phyloP scores from a whole-genome alignment of 2,888 invertebrate genomes.

The Zhuqinia jingwanae region DNA sequence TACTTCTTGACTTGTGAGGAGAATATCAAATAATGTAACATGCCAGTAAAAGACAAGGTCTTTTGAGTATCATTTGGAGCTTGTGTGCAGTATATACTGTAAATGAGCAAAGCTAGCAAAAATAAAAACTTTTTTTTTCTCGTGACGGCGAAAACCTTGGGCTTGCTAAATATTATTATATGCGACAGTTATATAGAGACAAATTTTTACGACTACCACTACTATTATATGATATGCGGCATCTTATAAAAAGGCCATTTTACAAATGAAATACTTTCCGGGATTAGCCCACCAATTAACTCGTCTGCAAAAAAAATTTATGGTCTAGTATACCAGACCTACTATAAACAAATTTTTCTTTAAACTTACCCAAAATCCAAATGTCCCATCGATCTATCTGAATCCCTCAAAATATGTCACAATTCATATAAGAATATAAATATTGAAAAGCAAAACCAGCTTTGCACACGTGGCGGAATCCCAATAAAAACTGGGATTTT shows the following conservation, averaged over 20 bases:
- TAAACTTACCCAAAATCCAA: conserved; percentile 72
- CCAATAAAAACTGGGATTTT: neutral
- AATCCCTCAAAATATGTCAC: conserved; percentile 27
- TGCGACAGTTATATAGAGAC: conserved; percentile 9
- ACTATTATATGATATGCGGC: too few relatives aligned
- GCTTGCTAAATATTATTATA: conserved; percentile 9
- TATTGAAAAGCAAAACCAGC: neutral
- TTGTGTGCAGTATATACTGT: too few relatives aligned
- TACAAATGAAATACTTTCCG: neutral
- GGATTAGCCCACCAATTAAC: too few relatives aligned
- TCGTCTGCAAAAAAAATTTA: too few relatives aligned
- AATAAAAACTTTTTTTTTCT: conserved; percentile 54
- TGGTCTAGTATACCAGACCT: neutral
- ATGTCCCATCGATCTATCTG: conserved; percentile 74
- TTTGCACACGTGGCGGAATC: neutral
- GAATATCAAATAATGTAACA: neutral
- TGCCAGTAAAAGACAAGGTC: conserved; percentile 54
- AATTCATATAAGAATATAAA: conserved; percentile 7
- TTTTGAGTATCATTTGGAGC: too few relatives aligned
- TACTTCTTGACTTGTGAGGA: neutral
- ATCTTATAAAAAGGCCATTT: neutral
- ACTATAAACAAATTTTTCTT: neutral
- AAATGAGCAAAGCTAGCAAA: neutral
- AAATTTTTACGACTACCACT: neutral
- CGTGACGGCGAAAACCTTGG: conserved; percentile 65